Evolutionary conservation across 2,797 vertebrate genomes (phyloP).

Genomic region (Chaunax sp.): DNA sequence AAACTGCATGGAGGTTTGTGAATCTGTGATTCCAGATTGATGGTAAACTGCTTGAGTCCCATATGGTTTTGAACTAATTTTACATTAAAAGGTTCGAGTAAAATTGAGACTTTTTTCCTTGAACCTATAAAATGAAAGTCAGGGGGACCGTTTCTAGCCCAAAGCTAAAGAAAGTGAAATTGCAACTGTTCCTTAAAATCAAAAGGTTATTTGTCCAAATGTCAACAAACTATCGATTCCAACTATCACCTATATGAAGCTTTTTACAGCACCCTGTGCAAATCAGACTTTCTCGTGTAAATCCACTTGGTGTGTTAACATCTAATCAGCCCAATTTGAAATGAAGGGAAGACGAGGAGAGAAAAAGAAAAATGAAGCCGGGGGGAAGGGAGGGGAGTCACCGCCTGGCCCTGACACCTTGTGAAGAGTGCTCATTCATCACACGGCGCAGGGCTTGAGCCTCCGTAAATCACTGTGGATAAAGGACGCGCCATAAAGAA

Average conservation of each 20-base stretch:
- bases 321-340: slow-evolving; percentile 59
- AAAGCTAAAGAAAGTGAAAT: slow-evolving; percentile 10
- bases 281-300: slow-evolving; percentile 22
- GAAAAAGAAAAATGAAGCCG: slow-evolving; percentile 38
- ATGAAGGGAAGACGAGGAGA: slow-evolving; percentile 31
- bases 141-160: not conserved
- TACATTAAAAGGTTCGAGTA: not conserved
- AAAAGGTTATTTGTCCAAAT: slow-evolving; percentile 16
- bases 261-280: not conserved
- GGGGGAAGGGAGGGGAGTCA: not conserved
- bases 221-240: not conserved
- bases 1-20: too few relatives aligned
- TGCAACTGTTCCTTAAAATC: slow-evolving; percentile 18
- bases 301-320: slow-evolving; percentile 32
- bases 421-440: slow-evolving; percentile 84
- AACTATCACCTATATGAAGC: not conserved
- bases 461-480: slow-evolving; percentile 83
- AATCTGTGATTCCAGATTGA: too few relatives aligned
- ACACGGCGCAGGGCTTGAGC: slow-evolving; percentile 73
- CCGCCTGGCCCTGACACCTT: slow-evolving; percentile 77
- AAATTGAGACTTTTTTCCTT: not conserved
- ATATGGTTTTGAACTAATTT: not conserved
- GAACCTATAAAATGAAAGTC: slow-evolving; percentile 9
- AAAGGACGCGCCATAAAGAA: slow-evolving; percentile 82
- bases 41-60: too few relatives aligned